A percentile compares a stretch with the other conserved stretches of the same genome.
Evolutionary conservation across 2,113 vertebrate genomes (phyloP).

Genomic region (Elgaria multicarinata): DNA sequence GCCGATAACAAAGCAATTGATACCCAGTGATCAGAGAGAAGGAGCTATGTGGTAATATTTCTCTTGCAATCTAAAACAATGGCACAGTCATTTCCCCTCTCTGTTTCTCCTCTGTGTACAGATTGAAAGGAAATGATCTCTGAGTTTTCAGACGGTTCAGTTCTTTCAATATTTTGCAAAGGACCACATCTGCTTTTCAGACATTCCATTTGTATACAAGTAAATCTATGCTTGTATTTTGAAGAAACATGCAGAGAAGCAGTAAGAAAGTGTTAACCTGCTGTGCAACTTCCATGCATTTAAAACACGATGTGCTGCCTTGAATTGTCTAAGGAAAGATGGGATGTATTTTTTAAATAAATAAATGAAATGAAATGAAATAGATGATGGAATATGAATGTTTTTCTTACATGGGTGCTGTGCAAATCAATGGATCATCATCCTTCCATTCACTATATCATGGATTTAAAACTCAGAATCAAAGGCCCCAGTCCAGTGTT

Average conservation of each 20-base stretch:
- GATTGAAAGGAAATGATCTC: not conserved
- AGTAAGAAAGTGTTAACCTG: not conserved
- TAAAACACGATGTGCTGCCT: not conserved
- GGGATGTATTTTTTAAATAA: not conserved
- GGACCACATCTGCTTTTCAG: not conserved
- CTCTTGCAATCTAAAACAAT: not conserved
- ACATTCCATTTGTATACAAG: not conserved
- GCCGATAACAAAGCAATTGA: slow-evolving; percentile 1
- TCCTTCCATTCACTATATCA: not conserved
- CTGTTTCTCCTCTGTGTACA: not conserved
- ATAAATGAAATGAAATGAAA: not conserved
- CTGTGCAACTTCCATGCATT: not conserved
- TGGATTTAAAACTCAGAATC: not conserved
- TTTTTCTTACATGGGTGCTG: not conserved
- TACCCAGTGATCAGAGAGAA: not conserved
- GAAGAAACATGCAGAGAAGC: not conserved
- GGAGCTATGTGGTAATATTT: not conserved
- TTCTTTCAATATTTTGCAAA: not conserved
- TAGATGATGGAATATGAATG: not conserved
- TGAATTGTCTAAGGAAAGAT: not conserved
- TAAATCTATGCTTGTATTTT: not conserved
- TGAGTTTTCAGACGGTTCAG: not conserved
- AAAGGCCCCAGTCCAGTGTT: not conserved
- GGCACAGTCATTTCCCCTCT: not conserved
- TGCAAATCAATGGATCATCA: not conserved